Conservation (phyloP, 2,113 vertebrate species). For the Bujurquina vittata region DNA sequence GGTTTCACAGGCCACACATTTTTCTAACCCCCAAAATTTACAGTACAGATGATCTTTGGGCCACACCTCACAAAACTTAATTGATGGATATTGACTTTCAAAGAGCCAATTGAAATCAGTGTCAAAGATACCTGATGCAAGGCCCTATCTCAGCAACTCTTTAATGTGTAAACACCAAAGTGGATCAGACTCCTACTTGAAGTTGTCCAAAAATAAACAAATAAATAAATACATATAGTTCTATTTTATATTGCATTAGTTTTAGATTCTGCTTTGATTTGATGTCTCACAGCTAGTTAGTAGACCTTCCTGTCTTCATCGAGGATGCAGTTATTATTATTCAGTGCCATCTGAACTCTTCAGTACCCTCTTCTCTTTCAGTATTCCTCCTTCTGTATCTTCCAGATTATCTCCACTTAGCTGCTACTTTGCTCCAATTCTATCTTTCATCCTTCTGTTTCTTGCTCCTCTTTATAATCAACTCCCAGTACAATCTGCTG, state of each 20-base stretch:
- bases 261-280: background rate
- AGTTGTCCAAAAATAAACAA: background rate
- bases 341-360: background rate
- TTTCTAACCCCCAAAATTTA: background rate
- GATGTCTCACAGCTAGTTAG: background rate
- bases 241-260: background rate
- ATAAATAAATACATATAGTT: no score
- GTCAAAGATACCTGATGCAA: no score
- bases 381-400: background rate
- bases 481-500: constrained; percentile 57
- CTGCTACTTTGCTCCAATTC: background rate
- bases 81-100: no score
- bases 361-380: background rate
- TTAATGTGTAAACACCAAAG: background rate
- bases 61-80: background rate
- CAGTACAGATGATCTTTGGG: background rate
- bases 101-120: no score
- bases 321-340: background rate
- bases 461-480: constrained; percentile 49
- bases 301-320: background rate
- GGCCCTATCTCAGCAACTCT: no score
- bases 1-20: no score
- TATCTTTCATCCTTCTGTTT: background rate
- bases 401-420: constrained; percentile 11
- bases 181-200: background rate